A percentile compares a stretch with the other conserved stretches of the same genome.
These are phyloP conservation scores for Cyprinus carpio DNA, from an alignment of 2,113 vertebrate species.

Conservation along the genomic window DNA sequence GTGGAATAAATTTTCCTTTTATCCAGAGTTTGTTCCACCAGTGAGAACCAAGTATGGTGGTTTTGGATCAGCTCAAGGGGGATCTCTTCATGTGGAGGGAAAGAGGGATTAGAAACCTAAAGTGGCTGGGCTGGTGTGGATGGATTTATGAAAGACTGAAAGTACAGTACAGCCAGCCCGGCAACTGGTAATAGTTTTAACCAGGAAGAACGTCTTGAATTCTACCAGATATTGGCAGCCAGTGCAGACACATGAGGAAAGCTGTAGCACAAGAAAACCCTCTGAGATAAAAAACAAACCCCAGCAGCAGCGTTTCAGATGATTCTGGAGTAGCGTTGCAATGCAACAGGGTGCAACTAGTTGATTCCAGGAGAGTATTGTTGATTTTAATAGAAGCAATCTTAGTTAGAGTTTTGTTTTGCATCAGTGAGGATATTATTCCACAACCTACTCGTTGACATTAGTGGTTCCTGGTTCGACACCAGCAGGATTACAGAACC, in stretches of 20 bases:
- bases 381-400: not conserved
- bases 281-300: not conserved
- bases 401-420: not conserved
- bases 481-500: not conserved
- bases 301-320: not conserved
- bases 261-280: not conserved
- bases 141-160: constrained; percentile 17
- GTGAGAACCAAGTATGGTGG: not conserved
- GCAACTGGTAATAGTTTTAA: not conserved
- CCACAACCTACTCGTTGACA: not conserved
- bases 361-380: not conserved
- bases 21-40: not conserved
- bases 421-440: not conserved
- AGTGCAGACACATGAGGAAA: not conserved
- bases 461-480: not conserved
- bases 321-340: not conserved
- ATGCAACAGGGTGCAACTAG: not conserved
- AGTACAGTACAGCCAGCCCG: not conserved
- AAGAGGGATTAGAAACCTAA: constrained; percentile 21
- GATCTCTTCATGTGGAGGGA: not conserved
- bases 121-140: not conserved
- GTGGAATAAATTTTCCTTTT: not conserved
- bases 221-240: not conserved
- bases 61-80: not conserved
- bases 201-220: not conserved